Conservation (phyloP, 2,797 vertebrate species). For the Nothura maculosa region DNA sequence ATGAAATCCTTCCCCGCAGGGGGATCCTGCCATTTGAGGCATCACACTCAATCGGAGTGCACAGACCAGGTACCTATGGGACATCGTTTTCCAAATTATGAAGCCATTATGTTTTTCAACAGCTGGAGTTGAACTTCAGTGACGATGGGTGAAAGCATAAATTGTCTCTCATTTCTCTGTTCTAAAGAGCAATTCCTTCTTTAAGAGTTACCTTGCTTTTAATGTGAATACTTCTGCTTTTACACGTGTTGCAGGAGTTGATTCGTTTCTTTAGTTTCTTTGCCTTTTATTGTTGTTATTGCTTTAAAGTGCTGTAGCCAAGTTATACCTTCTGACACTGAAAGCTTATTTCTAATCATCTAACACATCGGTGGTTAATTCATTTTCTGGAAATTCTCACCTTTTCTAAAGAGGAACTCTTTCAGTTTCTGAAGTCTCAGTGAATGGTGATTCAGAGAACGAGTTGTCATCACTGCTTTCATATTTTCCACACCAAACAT, state of each 20-base stretch:
- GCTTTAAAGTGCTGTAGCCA: constrained; percentile 6
- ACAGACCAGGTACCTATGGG: constrained; percentile 42
- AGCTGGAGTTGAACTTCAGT: constrained; percentile 49
- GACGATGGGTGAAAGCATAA: neutral
- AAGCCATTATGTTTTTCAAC: neutral
- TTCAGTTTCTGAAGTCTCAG: constrained; percentile 3
- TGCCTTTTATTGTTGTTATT: constrained; percentile 38
- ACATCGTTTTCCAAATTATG: constrained; percentile 14
- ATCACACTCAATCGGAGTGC: constrained; percentile 23
- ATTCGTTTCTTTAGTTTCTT: neutral
- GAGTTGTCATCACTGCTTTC: neutral
- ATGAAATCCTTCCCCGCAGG: constrained; percentile 1
- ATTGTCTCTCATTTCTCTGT: constrained; percentile 7
- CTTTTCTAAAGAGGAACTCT: constrained; percentile 42
- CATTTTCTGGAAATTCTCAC: constrained; percentile 27
- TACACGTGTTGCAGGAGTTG: constrained; percentile 28
- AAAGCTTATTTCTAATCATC: constrained; percentile 37
- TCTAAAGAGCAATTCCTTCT: constrained; percentile 11
- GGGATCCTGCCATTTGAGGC: constrained; percentile 15
- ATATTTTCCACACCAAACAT: constrained; percentile 44
- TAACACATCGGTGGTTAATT: constrained; percentile 50
- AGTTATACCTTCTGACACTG: constrained; percentile 39
- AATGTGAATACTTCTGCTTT: constrained; percentile 9
- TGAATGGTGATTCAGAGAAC: constrained; percentile 38
- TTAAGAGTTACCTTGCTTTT: constrained; percentile 50